Base-by-base conservation (phyloP, 2,888 invertebrate genomes). In the Fragum sueziense region DNA sequence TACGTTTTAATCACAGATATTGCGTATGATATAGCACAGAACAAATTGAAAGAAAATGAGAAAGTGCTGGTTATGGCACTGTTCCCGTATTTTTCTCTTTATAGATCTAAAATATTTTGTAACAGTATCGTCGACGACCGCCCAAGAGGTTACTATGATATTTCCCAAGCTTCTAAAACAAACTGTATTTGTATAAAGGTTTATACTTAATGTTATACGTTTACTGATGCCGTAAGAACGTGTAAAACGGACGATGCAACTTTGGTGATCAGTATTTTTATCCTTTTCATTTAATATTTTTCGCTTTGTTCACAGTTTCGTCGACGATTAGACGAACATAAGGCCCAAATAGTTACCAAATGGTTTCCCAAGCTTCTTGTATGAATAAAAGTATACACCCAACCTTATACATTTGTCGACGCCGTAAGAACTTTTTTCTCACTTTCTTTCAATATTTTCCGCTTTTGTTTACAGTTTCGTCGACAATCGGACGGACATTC, bases 171-270 rank as follows among this genome's bases (percentile, higher is more conserved):
- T 14, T 41, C 65, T 4, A 0, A 25, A 22, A 65, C 65, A 3
- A 29, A 22, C 9, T 41, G 65, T 17, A 25, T 65, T 4, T 65
- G 65, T 41, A 41, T 65, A 22, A 65, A 65, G n/a, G 9, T 65
- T 11, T 37, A 41, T n/a, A 27, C 37, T 27, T 17, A 17, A 1
- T 9, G 22, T 20, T n/a, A 25, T 7, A 37, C 2, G 2, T 65
- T 33, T 25, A 17, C 37, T 22, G 37, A 41, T 11, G 65, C 65
- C 2, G 27, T 4, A 14, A 2, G 41, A 25, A 20, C 41, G 3
- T 65, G 65, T 41, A 41, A 25, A 34, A 22, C 9, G 41, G 41
- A 65, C 20, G 25, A 33, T 34, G 65, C 65, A 6, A 27, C 27
- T 2, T 41, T 65, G 14, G 65, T 65, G 65, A 41, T 65, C 25